Base-by-base conservation (phyloP, 2,113 vertebrate genomes). In the Athene cunicularia region DNA sequence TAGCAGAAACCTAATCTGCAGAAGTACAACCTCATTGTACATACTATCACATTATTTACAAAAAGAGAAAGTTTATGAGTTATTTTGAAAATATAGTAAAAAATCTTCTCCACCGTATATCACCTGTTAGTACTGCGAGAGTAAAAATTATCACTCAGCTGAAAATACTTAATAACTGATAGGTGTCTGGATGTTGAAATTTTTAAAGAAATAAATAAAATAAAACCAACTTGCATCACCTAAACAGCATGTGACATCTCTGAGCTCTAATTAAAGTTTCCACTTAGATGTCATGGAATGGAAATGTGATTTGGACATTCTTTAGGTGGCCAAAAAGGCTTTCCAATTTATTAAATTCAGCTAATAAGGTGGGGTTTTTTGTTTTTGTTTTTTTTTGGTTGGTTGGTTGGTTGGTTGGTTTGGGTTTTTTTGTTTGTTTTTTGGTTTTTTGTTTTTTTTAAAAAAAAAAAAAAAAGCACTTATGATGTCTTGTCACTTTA, bases 401-500 rank as follows among this genome's bases (percentile, higher is more conserved):
- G n/a, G n/a, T n/a, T n/a, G n/a, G n/a, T n/a, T n/a, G n/a, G n/a
- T n/a, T n/a, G n/a, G n/a, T n/a, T n/a, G n/a, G n/a, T n/a, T n/a
- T n/a, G n/a, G n/a, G n/a, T n/a, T n/a, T n/a, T n/a, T n/a, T n/a
- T n/a, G n/a, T n/a, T n/a, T n/a, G n/a, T n/a, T n/a, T n/a, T n/a
- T n/a, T n/a, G n/a, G n/a, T n/a, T n/a, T n/a, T n/a, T n/a, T n/a
- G n/a, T 37, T 33, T 84, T 80, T 47, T 43, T 59, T 59, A n/a
- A 41, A 16, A 24, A 88, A 91, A 9, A 37, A n/a, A n/a, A n/a
- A n/a, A n/a, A n/a, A n/a, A 71, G 11, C 32, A 76, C 50, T 86
- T 80, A 6, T 37, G n/a, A 73, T 91, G 16, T 32, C 80, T 41
- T 96, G 95, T 96, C 95, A 74, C 86, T 95, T 97, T 28, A 52